phyloP scores from a whole-genome alignment of 1,140 invertebrate genomes.

The Globodera ellingtonae region DNA sequence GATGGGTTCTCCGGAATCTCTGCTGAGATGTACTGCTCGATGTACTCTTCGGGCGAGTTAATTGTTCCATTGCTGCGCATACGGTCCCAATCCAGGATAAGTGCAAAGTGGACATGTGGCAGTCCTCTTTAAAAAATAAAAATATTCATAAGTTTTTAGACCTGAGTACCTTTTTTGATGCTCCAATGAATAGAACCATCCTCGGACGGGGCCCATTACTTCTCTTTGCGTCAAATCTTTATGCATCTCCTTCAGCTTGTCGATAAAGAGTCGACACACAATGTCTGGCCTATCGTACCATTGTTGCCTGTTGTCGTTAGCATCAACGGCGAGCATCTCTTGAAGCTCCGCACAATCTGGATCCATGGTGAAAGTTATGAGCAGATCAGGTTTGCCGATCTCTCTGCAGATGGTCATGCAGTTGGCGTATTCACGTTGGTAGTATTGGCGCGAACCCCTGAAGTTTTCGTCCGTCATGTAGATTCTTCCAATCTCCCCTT shows the following conservation, averaged over 20 bases:
- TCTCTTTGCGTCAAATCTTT: not conserved
- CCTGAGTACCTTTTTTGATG: slow-evolving; percentile 13
- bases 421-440: not conserved
- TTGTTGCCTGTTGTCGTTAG: not conserved
- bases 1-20: slow-evolving; percentile 1
- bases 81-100: slow-evolving; percentile 4
- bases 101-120: slow-evolving; percentile 5
- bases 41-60: not conserved
- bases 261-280: not conserved
- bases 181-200: slow-evolving; percentile 3
- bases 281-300: not conserved
- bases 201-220: slow-evolving; percentile 4
- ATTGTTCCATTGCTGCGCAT: not conserved
- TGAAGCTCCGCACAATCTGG: not conserved
- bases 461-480: slow-evolving; percentile 13
- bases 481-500: not conserved
- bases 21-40: not conserved
- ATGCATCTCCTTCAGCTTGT: not conserved
- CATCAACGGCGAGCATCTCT: not conserved
- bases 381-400: not conserved
- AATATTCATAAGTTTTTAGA: not conserved
- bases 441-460: not conserved
- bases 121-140: not conserved
- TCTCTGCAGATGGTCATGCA: slow-evolving; percentile 14
- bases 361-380: slow-evolving; percentile 2